A percentile compares a stretch with the other conserved stretches of the same genome.
These are phyloP conservation scores for Athene noctua DNA, from an alignment of 2,113 vertebrate species.

Conservation along the genomic window DNA sequence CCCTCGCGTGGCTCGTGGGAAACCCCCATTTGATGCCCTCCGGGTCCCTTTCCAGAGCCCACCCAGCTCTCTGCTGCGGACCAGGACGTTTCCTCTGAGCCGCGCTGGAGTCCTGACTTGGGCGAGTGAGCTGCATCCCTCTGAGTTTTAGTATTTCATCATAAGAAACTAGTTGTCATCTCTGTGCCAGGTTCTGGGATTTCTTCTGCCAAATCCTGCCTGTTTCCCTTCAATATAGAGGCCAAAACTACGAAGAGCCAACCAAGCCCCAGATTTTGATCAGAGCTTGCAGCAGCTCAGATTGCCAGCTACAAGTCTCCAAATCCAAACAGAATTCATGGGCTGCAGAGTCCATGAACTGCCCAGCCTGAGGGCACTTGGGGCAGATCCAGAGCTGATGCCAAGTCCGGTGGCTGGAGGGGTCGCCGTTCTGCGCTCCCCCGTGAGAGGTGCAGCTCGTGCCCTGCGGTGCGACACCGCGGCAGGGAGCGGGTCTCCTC, in stretches of 20 bases:
- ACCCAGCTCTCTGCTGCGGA: neutral
- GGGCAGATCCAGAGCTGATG: accelerated
- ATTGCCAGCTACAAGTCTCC: neutral
- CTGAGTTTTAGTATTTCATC: neutral
- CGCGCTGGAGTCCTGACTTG: neutral
- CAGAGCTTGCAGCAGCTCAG: neutral
- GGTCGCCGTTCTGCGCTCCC: accelerated
- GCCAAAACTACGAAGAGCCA: neutral
- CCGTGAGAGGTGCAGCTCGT: accelerated
- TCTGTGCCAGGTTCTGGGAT: neutral
- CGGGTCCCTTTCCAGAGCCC: neutral
- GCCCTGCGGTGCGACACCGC: accelerated
- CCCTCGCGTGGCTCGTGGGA: neutral
- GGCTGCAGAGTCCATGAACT: neutral
- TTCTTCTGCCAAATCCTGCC: neutral
- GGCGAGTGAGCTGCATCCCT: neutral
- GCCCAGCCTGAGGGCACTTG: neutral
- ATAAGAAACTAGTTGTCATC: neutral
- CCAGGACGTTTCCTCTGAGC: neutral
- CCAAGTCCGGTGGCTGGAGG: accelerated
- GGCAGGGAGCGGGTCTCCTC: accelerated
- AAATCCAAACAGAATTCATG: neutral
- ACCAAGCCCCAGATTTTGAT: neutral
- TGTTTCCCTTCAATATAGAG: neutral
- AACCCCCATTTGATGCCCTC: neutral